phyloP scores from a whole-genome alignment of 1,140 invertebrate genomes.

The Lethrus apterus region DNA sequence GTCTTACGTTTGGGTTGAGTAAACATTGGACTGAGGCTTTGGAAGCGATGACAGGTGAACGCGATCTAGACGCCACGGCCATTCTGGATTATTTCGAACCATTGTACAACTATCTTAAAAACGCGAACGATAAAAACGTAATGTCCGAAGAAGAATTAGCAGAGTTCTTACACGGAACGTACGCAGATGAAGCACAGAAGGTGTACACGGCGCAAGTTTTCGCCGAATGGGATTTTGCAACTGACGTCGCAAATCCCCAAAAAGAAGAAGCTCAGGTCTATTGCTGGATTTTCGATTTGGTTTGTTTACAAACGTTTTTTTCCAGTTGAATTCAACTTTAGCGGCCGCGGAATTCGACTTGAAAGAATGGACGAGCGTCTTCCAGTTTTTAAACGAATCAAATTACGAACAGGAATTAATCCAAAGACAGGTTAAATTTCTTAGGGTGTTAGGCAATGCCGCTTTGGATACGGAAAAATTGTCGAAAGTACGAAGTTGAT shows the following conservation, averaged over 20 bases:
- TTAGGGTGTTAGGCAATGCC: conserved; percentile 26
- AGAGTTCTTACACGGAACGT: conserved; percentile 19
- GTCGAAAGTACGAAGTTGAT: conserved; percentile 18
- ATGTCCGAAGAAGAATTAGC: conserved; percentile 17
- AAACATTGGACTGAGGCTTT: conserved; percentile 57
- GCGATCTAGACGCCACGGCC: conserved; percentile 45
- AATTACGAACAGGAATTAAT: conserved; percentile 22
- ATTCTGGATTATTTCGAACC: conserved; percentile 44
- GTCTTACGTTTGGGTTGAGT: conserved; percentile 53
- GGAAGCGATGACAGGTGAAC: conserved; percentile 49
- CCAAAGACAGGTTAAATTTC: conserved; percentile 23
- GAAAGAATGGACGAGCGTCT: conserved; percentile 25
- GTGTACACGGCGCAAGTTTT: conserved; percentile 16
- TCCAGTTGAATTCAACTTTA: conserved; percentile 19
- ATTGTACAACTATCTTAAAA: conserved; percentile 37
- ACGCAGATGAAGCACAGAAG: conserved; percentile 17
- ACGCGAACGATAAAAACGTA: background rate
- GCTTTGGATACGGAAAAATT: conserved; percentile 23
- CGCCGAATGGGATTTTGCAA: conserved; percentile 28
- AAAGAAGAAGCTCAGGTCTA: conserved; percentile 7
- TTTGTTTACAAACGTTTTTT: background rate
- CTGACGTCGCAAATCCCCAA: conserved; percentile 22
- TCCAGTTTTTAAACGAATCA: conserved; percentile 22
- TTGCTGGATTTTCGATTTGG: background rate
- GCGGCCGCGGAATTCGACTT: conserved; percentile 25